Evolutionary conservation across 2,113 vertebrate species (phyloP).

Genomic region (Microtus pennsylvanicus): DNA sequence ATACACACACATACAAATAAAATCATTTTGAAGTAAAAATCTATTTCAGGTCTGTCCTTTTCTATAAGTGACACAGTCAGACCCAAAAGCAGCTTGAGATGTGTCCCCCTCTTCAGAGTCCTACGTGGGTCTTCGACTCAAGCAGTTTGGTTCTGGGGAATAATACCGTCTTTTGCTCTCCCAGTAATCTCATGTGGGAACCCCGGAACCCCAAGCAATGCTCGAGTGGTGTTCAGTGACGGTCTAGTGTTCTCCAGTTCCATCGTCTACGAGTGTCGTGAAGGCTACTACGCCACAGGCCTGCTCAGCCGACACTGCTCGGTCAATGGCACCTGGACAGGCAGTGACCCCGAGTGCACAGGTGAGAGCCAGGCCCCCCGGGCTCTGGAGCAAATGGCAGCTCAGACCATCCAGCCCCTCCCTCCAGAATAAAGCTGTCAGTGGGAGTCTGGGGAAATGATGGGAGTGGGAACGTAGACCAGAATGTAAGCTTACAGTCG

Average conservation of each 20-base stretch:
- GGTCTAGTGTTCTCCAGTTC: conserved; percentile 95
- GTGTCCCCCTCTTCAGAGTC: not conserved
- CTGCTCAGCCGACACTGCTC: conserved; percentile 96
- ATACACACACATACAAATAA: not conserved
- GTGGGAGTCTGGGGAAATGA: not conserved
- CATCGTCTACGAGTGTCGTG: conserved; percentile 94
- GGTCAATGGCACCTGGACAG: conserved; percentile 97
- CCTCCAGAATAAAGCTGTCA: not conserved
- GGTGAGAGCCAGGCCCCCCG: conserved; percentile 83
- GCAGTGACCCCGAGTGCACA: conserved; percentile 94
- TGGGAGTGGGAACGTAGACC: not conserved
- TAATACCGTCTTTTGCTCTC: conserved; percentile 35
- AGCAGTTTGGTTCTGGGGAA: not conserved
- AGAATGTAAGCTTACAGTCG: not conserved
- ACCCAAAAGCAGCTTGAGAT: not conserved
- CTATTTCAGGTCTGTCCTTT: not conserved
- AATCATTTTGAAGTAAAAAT: conserved; percentile 7
- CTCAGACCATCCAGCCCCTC: not conserved
- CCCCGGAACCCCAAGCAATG: conserved; percentile 95
- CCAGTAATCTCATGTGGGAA: conserved; percentile 97
- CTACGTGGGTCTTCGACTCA: not conserved
- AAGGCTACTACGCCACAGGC: conserved; percentile 95
- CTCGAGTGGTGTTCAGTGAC: conserved; percentile 92
- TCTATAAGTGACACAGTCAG: not conserved
- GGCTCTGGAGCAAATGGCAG: not conserved